phyloP scores from a whole-genome alignment of 2,113 vertebrate genomes.

The Hippocampus abdominalis region DNA sequence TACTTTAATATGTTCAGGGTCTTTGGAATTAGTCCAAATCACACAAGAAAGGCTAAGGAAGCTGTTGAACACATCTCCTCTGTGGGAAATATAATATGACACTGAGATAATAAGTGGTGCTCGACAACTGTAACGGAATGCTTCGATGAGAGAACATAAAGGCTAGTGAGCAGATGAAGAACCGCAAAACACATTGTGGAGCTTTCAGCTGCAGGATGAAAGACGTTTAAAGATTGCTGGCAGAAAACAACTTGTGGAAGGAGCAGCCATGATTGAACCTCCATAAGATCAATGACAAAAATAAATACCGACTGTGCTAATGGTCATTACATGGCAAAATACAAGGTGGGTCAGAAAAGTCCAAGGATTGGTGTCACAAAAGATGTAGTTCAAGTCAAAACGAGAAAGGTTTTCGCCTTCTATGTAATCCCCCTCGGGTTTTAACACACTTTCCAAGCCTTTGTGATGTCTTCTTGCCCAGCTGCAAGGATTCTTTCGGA shows the following conservation, averaged over 20 bases:
- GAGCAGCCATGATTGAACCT: constrained; percentile 8
- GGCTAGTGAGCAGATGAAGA: constrained; percentile 26
- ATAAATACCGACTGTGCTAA: background rate
- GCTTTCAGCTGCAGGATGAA: constrained; percentile 29
- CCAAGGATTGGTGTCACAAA: too few species aligned
- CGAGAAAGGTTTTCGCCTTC: too few species aligned
- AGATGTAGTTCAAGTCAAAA: too few species aligned
- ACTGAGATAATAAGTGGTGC: constrained; percentile 57
- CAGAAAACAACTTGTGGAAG: background rate
- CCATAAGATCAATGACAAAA: background rate
- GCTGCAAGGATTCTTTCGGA: too few species aligned
- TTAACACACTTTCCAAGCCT: too few species aligned
- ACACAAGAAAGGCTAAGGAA: constrained; percentile 53
- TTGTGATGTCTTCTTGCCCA: too few species aligned
- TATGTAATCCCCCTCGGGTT: too few species aligned
- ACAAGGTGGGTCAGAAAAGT: background rate
- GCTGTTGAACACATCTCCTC: constrained; percentile 45
- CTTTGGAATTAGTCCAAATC: constrained; percentile 67
- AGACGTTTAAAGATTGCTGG: constrained; percentile 24
- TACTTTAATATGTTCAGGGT: constrained; percentile 54
- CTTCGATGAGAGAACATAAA: constrained; percentile 46
- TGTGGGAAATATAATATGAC: constrained; percentile 63
- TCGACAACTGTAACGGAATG: constrained; percentile 59
- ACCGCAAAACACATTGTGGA: constrained; percentile 16
- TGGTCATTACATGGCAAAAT: background rate